phyloP scores from a whole-genome alignment of 2,797 vertebrate genomes.

The Eulemur mongoz region DNA sequence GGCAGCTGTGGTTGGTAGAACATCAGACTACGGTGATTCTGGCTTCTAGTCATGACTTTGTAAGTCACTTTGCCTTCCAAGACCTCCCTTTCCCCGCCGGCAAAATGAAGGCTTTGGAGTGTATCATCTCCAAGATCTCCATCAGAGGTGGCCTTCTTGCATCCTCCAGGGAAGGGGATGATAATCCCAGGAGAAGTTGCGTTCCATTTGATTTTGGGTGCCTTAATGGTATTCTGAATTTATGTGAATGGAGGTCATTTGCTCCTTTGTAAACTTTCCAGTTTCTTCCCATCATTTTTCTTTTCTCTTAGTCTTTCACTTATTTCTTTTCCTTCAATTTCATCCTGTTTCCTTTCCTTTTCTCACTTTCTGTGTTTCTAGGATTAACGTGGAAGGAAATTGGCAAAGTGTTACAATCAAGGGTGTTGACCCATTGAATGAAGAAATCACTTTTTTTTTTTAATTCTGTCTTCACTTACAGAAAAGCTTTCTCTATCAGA shows the following conservation, averaged over 20 bases:
- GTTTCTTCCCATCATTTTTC: background rate
- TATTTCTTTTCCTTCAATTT: background rate
- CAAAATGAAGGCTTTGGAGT: background rate
- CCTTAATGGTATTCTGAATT: fast-evolving
- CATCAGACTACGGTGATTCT: background rate
- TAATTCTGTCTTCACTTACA: background rate
- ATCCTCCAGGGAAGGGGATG: background rate
- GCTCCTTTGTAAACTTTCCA: background rate
- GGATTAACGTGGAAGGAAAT: background rate
- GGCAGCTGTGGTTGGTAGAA: background rate
- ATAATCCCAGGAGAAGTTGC: background rate
- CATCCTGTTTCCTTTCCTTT: background rate
- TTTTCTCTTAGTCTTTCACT: background rate
- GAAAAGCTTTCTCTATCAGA: background rate
- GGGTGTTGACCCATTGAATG: background rate
- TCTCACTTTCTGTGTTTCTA: background rate
- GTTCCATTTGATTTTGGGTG: fast-evolving
- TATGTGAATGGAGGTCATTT: background rate
- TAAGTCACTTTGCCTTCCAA: background rate
- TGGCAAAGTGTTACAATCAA: background rate
- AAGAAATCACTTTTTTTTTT: background rate
- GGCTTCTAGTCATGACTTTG: background rate
- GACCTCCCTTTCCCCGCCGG: background rate
- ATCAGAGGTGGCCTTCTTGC: background rate
- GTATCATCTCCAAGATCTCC: background rate